These are phyloP conservation scores for Oncorhynchus clarkii DNA, from an alignment of 2,113 vertebrate species.

Conservation along the genomic window DNA sequence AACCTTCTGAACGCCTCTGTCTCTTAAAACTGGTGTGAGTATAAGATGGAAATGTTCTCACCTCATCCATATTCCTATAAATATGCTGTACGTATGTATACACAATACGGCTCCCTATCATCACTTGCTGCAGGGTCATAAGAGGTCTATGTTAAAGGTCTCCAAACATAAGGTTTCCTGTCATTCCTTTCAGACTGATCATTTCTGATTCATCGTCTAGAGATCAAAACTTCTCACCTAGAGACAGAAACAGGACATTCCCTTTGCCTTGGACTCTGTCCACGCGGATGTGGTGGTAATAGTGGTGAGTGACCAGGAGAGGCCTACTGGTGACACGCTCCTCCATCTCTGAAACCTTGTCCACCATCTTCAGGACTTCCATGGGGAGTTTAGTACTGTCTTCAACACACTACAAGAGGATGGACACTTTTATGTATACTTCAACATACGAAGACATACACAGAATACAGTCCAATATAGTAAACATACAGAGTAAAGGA, in stretches of 20 bases:
- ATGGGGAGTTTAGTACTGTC: constrained; percentile 15
- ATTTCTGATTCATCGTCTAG: neutral
- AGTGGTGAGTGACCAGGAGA: constrained; percentile 47
- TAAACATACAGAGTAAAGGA: neutral
- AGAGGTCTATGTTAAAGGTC: neutral
- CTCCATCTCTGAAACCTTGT: constrained; percentile 44
- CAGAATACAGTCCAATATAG: neutral
- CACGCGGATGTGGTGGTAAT: constrained; percentile 62
- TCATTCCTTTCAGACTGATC: neutral
- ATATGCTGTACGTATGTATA: neutral
- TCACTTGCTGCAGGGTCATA: neutral
- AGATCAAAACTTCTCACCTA: constrained; percentile 51
- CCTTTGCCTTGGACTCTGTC: constrained; percentile 8
- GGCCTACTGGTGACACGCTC: constrained; percentile 22
- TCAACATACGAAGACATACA: neutral
- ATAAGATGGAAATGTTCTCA: neutral
- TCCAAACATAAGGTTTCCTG: neutral
- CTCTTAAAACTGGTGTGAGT: too few species aligned
- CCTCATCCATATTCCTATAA: neutral
- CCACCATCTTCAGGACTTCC: constrained; percentile 14
- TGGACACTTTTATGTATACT: neutral
- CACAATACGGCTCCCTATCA: neutral
- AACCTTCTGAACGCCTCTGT: too few species aligned
- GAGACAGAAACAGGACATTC: constrained; percentile 57
- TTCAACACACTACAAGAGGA: constrained; percentile 39